Evolutionary conservation across 2,888 invertebrate species (phyloP), one percentile per base, ranked within the genome.

Genomic region (Drosophila gaucha): DNA sequence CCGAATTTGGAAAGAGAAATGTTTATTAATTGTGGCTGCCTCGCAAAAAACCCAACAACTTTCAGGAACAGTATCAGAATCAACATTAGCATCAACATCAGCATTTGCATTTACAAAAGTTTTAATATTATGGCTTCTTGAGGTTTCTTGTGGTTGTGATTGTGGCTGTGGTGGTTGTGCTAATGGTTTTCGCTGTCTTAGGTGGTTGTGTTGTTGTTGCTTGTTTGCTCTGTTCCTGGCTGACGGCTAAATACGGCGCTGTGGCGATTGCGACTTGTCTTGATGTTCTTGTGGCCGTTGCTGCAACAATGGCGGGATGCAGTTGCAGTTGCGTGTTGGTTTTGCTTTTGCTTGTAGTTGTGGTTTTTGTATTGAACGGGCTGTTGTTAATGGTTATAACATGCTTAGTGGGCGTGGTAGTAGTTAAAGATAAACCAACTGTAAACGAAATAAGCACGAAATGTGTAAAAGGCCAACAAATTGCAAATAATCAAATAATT

Each of bases 331-430:
- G 70, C 69, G 64, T 43, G 58, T 65, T 49, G 55, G 18, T 33
- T 30, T 56, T 50, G 46, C 33, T 46, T 14, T 46, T 33, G 36
- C 26, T 47, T 16, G 43, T 33, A 24, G 33, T 47, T 36, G 36
- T 69, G 56, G 54, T 78, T 58, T 58, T 74, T 64, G 63, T 64
- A 56, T 59, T 73, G 70, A 72, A 77, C 83, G 86, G 83, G 75
- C 73, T 86, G 68, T 88, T 77, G 77, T 84, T 84, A 88, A 86
- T 89, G 72, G 86, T 93, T 93, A 93, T 94, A 95, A 95, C 94
- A 96, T 96, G 96, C 96, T 96, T 89, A 95, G 96, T 95, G 94
- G 95, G 95, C 96, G 76, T 74, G 67, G 77, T 77, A 78, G 80
- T 80, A 43, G 80, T 78, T 77, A 80, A 70, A 55, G 82, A 59